These are phyloP conservation scores for Schrankia costaestrigalis DNA, from an alignment of 2,888 invertebrate genomes.

Conservation along the genomic window DNA sequence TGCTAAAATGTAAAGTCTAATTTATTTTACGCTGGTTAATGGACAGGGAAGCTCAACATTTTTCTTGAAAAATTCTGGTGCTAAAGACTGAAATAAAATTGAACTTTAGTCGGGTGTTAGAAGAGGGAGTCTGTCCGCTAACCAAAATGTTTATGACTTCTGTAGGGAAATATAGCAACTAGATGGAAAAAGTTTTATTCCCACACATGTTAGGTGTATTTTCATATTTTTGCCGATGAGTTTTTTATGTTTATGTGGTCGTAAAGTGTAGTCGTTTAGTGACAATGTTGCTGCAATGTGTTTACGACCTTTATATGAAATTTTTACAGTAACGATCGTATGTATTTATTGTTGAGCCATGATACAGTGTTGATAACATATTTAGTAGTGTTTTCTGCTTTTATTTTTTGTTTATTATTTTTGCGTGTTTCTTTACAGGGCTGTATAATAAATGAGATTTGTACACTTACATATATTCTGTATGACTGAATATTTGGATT, in stretches of 20 bases:
- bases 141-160: constrained; percentile 76
- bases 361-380: constrained; percentile 40
- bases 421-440: too few relatives aligned
- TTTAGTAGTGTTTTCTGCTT: constrained; percentile 28
- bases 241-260: constrained; percentile 76
- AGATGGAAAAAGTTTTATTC: constrained; percentile 75
- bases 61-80: constrained; percentile 39
- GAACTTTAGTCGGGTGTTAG: constrained; percentile 45
- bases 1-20: constrained; percentile 57
- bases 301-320: constrained; percentile 63
- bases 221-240: constrained; percentile 73
- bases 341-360: constrained; percentile 51
- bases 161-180: constrained; percentile 75
- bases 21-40: constrained; percentile 60
- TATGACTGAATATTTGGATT: too few relatives aligned
- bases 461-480: too few relatives aligned
- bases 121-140: constrained; percentile 42
- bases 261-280: constrained; percentile 71
- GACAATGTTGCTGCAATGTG: constrained; percentile 66
- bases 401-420: constrained; percentile 18
- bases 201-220: constrained; percentile 68
- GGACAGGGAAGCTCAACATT: constrained; percentile 57
- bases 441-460: too few relatives aligned
- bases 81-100: constrained; percentile 57
- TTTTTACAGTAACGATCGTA: constrained; percentile 57